Evolutionary conservation across 2,113 vertebrate genomes (phyloP).

Genomic region (Dromaius novaehollandiae): DNA sequence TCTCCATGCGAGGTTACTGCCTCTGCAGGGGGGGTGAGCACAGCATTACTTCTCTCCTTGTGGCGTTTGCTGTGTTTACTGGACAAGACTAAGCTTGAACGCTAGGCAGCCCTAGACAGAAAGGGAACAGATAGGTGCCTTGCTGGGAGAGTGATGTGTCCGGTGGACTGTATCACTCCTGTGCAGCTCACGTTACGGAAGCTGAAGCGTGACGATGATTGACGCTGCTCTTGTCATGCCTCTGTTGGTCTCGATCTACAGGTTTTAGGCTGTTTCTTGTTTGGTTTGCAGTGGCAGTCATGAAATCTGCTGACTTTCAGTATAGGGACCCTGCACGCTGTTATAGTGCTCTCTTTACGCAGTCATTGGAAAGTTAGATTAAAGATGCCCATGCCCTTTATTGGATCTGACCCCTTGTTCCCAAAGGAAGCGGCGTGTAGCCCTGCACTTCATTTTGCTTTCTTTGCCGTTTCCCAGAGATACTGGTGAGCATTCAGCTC

Average conservation of each 20-base stretch:
- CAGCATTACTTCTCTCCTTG: neutral
- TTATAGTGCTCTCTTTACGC: neutral
- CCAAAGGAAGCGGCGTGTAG: neutral
- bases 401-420: neutral
- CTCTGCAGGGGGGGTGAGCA: neutral
- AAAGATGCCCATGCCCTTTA: neutral
- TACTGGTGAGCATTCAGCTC: neutral
- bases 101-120: neutral
- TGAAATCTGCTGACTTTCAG: neutral
- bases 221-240: fast-evolving
- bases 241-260: neutral
- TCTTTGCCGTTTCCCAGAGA: neutral
- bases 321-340: neutral
- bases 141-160: neutral
- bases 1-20: neutral
- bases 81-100: fast-evolving
- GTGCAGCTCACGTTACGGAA: neutral
- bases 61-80: neutral
- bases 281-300: neutral
- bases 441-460: neutral
- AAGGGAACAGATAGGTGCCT: neutral
- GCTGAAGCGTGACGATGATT: fast-evolving
- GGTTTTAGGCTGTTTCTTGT: neutral
- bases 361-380: neutral
- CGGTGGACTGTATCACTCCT: neutral